Base-by-base conservation (phyloP, 2,113 vertebrate species). In the Gila orcuttii region DNA sequence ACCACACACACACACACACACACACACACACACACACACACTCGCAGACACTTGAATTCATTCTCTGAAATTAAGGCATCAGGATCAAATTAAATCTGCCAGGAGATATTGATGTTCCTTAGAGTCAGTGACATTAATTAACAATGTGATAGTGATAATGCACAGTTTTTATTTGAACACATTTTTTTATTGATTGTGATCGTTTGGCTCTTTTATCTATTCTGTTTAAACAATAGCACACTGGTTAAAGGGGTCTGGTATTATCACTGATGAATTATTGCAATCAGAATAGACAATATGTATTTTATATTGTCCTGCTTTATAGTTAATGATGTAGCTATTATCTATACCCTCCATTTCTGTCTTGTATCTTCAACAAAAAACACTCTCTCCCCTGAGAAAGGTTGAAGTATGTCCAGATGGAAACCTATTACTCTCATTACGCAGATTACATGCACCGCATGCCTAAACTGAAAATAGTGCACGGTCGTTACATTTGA, bases 401-500 rank as follows among this genome's bases (percentile, higher is more conserved):
- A 57, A 59, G 31, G 52, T 52, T 39, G 28, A 50, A 75, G 42
- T 36, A 79, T 75, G 62, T 83, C 76, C 79, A 79, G 87, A 78
- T 52, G 78, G 64, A 85, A 62, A 75, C 50, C 66, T 71, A 73
- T 60, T 79, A 74, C 66, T 52, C 25, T 79, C 77, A 79, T 62
- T 60, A 73, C 21, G 69, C 33, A 57, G n/a, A 82, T 59, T 47
- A 64, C 79, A 87, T 79, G 69, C 59, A 69, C 82, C 75, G 64
- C 83, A 77, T 62, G 57, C 80, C 85, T 13, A 28, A 71, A 84
- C 64, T 73, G 28, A 84, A 87, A 90, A 92, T 91, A 91, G 89
- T 89, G 87, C 82, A 84, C 60, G 86, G 82, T 86, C 88, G 88
- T 89, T 91, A 83, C 87, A 88, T 79, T 78, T 83, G 89, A 89